Evolutionary conservation across 2,113 vertebrate genomes (phyloP).

Genomic region (Promerops cafer): DNA sequence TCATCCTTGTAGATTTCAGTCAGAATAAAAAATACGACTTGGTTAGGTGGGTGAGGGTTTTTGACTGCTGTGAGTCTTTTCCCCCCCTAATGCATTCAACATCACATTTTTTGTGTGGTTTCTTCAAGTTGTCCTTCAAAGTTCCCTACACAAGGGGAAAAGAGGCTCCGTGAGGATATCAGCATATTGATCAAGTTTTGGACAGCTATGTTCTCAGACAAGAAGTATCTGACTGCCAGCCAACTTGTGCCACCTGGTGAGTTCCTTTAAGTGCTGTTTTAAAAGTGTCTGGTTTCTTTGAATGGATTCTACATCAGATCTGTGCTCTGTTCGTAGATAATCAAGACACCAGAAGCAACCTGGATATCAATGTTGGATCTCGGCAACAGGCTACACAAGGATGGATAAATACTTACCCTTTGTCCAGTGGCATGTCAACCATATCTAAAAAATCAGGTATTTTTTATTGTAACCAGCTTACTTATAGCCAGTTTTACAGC

Average conservation of each 20-base stretch:
- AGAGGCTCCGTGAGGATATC: conserved; percentile 92
- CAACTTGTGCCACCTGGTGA: conserved; percentile 91
- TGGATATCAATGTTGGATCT: conserved; percentile 88
- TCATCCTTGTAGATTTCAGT: neutral
- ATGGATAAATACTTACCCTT: conserved; percentile 96
- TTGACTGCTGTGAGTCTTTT: neutral
- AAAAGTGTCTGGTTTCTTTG: neutral
- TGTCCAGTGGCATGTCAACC: conserved; percentile 95
- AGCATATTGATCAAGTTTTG: conserved; percentile 96
- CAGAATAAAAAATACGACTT: neutral
- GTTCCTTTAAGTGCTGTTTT: neutral
- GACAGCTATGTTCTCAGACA: conserved; percentile 93
- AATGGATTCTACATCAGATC: neutral
- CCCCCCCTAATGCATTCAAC: neutral
- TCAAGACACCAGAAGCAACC: conserved; percentile 88
- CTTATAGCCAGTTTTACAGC: neutral
- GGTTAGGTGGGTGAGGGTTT: neutral
- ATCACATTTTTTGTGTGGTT: neutral
- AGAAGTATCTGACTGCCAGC: conserved; percentile 91
- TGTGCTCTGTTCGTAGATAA: conserved; percentile 77
- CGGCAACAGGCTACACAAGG: conserved; percentile 90
- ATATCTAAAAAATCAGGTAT: conserved; percentile 98
- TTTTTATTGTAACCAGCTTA: neutral
- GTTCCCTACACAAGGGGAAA: conserved; percentile 91
- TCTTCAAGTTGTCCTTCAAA: conserved; percentile 80